Evolutionary conservation across 2,797 vertebrate species (phyloP).

Genomic region (Falco peregrinus): DNA sequence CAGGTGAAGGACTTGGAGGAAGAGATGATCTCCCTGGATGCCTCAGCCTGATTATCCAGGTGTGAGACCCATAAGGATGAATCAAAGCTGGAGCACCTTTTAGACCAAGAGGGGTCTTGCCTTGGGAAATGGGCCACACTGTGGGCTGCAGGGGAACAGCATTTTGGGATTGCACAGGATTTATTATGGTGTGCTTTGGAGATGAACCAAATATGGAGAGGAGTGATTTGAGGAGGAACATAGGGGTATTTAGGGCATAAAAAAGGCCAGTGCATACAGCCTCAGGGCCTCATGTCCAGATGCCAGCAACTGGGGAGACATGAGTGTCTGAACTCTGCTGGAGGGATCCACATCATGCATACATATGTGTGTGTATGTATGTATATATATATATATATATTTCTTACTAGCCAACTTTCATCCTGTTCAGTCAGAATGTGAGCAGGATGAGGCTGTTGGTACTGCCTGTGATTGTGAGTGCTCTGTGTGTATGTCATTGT

Average conservation of each 20-base stretch:
- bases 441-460: neutral
- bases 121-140: neutral
- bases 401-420: neutral
- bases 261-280: neutral
- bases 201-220: too few species aligned
- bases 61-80: neutral
- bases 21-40: neutral
- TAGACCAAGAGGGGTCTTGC: neutral
- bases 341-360: neutral
- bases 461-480: neutral
- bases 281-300: neutral
- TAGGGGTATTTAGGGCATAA: too few species aligned
- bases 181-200: too few species aligned
- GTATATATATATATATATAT: neutral
- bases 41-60: neutral
- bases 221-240: too few species aligned
- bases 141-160: too few species aligned
- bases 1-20: neutral
- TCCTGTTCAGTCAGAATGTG: neutral
- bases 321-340: neutral
- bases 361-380: neutral
- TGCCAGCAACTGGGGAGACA: neutral
- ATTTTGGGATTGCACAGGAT: too few species aligned
- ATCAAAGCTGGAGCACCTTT: neutral
- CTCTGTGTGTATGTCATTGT: neutral